These are phyloP conservation scores for Alouatta caraya DNA, from an alignment of 2,797 vertebrate genomes.

Conservation along the genomic window DNA sequence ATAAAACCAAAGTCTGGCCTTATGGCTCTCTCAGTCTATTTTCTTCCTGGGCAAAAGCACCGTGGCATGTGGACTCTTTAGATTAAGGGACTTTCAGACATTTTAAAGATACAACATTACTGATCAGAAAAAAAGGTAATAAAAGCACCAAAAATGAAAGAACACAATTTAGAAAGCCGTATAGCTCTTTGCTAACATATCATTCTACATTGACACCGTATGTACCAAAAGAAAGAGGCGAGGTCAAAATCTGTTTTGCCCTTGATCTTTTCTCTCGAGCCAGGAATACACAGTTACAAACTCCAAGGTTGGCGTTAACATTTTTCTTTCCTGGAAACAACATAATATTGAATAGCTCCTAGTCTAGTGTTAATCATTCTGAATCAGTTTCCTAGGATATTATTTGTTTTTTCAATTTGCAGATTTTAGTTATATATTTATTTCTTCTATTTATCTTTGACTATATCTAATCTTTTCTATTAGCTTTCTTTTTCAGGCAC, in stretches of 20 bases:
- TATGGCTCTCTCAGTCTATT: not conserved
- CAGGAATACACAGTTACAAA: not conserved
- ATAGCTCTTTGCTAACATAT: not conserved
- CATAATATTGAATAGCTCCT: not conserved
- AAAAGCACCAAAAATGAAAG: not conserved
- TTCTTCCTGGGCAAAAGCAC: not conserved
- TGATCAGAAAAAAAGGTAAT: not conserved
- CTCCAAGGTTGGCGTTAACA: not conserved
- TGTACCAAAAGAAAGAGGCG: not conserved
- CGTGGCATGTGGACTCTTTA: not conserved
- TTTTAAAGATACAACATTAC: conserved; percentile 27
- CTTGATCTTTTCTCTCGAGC: not conserved
- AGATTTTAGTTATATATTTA: not conserved
- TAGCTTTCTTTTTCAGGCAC: not conserved
- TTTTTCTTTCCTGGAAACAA: not conserved
- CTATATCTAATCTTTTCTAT: not conserved
- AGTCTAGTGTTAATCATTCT: not conserved
- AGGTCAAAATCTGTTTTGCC: not conserved
- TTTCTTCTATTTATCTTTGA: not conserved
- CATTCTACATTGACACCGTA: not conserved
- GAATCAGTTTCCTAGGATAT: not conserved
- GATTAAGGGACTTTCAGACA: not conserved
- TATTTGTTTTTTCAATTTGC: not conserved
- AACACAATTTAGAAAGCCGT: not conserved
- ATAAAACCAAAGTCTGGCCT: not conserved